Conservation (phyloP, 2,888 invertebrate genomes). For the Epinotia brunnichana region DNA sequence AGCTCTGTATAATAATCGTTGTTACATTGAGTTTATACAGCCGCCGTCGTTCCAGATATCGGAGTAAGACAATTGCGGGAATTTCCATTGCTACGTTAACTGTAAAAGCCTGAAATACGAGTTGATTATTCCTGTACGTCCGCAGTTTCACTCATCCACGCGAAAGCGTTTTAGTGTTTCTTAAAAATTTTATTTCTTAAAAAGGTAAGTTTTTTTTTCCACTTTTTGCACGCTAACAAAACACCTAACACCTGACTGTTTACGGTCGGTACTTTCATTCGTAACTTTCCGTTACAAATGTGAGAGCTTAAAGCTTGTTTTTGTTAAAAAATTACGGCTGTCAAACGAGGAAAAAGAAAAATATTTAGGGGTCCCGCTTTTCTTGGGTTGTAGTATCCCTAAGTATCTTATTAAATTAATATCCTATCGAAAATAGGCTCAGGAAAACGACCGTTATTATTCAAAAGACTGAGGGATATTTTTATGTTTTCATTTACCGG, state of each 20-base stretch:
- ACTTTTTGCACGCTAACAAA: not conserved
- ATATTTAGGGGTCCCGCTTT: constrained; percentile 55
- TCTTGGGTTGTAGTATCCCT: constrained; percentile 52
- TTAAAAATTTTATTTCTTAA: not conserved
- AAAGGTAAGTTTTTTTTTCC: not conserved
- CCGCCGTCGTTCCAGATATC: constrained; percentile 32
- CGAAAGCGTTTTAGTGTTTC: not conserved
- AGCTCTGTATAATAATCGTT: constrained; percentile 49
- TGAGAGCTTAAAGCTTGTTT: constrained; percentile 56
- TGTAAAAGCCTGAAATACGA: constrained; percentile 21
- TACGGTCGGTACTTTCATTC: constrained; percentile 39
- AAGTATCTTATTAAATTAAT: constrained; percentile 61
- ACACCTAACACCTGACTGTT: not conserved
- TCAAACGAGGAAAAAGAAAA: constrained; percentile 54
- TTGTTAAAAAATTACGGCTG: constrained; percentile 54
- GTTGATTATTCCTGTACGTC: not conserved
- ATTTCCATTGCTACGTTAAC: constrained; percentile 28
- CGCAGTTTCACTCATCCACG: not conserved
- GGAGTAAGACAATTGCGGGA: constrained; percentile 26
- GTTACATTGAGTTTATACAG: constrained; percentile 41
- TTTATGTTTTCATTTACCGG: constrained; percentile 37
- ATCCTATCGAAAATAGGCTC: constrained; percentile 54
- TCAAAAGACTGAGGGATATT: constrained; percentile 34
- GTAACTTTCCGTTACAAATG: constrained; percentile 57
- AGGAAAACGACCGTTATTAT: constrained; percentile 43